Conservation (phyloP, 2,113 vertebrate genomes). For the Balaeniceps rex region DNA sequence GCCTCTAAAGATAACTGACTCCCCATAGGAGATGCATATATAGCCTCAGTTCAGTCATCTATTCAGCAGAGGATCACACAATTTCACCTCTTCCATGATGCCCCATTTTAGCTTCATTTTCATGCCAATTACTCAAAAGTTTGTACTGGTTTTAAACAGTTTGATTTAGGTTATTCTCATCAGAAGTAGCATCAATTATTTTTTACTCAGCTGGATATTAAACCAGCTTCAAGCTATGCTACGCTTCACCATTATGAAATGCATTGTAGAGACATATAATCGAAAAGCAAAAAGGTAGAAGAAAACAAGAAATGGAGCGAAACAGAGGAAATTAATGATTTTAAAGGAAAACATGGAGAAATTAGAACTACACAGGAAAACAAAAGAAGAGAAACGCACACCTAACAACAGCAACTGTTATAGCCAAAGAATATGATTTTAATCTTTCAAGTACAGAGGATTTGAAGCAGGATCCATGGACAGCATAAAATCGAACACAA, state of each 20-base stretch:
- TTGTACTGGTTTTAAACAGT: not conserved
- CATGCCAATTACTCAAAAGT: not conserved
- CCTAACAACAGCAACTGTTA: not conserved
- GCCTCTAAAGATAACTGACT: not conserved
- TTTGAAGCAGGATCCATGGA: not conserved
- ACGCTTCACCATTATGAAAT: not conserved
- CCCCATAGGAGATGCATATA: not conserved
- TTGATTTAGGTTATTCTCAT: not conserved
- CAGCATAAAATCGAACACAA: not conserved
- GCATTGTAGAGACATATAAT: not conserved
- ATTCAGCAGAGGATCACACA: not conserved
- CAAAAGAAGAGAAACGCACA: not conserved
- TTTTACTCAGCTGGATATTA: not conserved
- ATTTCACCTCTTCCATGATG: not conserved
- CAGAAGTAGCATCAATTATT: not conserved
- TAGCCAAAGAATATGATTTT: not conserved
- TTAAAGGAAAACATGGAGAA: not conserved
- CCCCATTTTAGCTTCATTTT: not conserved
- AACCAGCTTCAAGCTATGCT: not conserved
- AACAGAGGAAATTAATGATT: not conserved
- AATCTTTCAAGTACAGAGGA: not conserved
- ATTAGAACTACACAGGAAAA: not conserved
- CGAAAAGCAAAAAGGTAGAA: not conserved
- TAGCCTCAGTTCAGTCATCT: not conserved
- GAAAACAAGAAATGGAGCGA: not conserved